These are phyloP conservation scores for Riparia riparia DNA, from an alignment of 2,113 vertebrate genomes.

Conservation along the genomic window DNA sequence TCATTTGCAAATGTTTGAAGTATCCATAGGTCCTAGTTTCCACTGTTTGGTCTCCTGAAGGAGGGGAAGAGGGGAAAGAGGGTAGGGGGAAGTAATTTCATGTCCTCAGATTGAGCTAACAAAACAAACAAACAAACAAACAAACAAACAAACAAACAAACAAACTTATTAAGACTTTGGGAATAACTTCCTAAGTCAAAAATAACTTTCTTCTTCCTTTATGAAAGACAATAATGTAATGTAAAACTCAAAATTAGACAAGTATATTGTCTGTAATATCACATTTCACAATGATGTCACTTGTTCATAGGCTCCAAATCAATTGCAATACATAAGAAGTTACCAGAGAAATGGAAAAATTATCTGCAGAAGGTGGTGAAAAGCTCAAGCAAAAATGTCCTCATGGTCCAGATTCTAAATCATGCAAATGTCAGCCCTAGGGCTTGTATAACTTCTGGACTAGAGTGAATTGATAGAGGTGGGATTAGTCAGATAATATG, in stretches of 20 bases:
- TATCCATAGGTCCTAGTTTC: neutral
- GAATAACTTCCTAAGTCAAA: neutral
- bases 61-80: fast-evolving
- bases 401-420: neutral
- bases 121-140: neutral
- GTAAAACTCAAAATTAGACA: neutral
- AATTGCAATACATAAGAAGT: neutral
- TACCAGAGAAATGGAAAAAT: neutral
- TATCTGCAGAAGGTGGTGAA: neutral
- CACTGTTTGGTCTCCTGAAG: neutral
- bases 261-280: neutral
- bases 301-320: neutral
- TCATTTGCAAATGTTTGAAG: neutral
- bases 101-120: neutral
- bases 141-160: neutral
- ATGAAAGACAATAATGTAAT: neutral
- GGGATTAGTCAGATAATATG: neutral
- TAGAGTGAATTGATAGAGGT: neutral
- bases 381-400: neutral
- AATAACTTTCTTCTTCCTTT: neutral
- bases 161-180: neutral
- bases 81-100: neutral
- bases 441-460: neutral
- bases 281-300: neutral
- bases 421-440: neutral